Conservation (phyloP, 1,140 invertebrate genomes). For the Achroia grisella region DNA sequence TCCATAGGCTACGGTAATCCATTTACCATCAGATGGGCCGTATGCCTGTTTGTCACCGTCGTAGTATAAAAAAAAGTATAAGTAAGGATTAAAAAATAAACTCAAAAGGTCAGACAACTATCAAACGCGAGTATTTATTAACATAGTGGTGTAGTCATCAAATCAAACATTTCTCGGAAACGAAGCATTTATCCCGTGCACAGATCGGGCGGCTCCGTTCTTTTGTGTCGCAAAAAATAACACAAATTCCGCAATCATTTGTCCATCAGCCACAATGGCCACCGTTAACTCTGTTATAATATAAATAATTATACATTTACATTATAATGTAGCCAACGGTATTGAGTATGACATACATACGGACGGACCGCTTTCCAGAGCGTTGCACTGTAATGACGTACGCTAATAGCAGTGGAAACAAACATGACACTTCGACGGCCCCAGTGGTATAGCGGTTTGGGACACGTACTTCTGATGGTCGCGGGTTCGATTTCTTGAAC, state of each 20-base stretch:
- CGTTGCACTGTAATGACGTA: slow-evolving; percentile 9
- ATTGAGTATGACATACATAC: slow-evolving; percentile 31
- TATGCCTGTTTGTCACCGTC: no score
- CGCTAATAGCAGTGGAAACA: no score
- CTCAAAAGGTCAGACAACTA: no score
- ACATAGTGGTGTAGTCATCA: neutral
- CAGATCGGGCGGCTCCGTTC: neutral
- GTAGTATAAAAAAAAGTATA: no score
- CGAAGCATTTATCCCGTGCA: neutral
- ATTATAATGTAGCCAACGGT: slow-evolving; percentile 26
- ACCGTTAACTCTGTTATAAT: slow-evolving; percentile 32
- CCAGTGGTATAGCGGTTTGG: no score
- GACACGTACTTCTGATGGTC: neutral
- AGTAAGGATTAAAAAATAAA: no score
- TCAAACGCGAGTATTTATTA: no score
- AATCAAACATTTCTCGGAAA: neutral
- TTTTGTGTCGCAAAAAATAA: slow-evolving; percentile 6
- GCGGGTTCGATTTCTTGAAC: no score
- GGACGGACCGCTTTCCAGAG: slow-evolving; percentile 10
- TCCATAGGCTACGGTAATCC: no score
- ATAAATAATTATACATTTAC: slow-evolving; percentile 41
- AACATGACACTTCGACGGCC: no score
- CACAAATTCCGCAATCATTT: slow-evolving; percentile 35
- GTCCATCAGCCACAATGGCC: slow-evolving; percentile 41
- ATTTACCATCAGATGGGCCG: no score